These are phyloP conservation scores for Achroia grisella DNA, from an alignment of 1,140 invertebrate genomes.

Conservation along the genomic window DNA sequence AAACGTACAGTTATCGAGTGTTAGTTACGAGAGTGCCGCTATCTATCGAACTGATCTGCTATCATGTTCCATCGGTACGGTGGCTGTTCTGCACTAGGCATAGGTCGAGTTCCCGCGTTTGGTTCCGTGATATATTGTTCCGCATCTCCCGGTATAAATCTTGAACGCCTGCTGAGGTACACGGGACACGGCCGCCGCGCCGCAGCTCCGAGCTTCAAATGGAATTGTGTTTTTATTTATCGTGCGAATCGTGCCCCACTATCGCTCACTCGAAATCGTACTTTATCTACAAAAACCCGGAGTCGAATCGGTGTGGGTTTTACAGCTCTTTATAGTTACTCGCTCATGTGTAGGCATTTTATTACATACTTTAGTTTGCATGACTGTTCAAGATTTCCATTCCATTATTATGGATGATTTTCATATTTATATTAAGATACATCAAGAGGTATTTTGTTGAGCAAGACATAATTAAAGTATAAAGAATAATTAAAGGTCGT, in stretches of 20 bases:
- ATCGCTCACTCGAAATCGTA: conserved; percentile 64
- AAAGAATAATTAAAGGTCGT: too few species aligned
- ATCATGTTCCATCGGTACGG: conserved; percentile 56
- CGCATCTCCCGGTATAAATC: conserved; percentile 69
- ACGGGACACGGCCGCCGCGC: conserved; percentile 57
- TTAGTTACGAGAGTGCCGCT: conserved; percentile 25
- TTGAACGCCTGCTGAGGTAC: conserved; percentile 71
- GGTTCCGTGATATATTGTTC: conserved; percentile 68
- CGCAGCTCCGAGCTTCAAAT: conserved; percentile 62
- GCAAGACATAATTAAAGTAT: too few species aligned
- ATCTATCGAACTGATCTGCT: conserved; percentile 50
- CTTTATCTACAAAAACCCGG: conserved; percentile 59
- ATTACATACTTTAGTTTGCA: not conserved
- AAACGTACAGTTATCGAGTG: conserved; percentile 17
- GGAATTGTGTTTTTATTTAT: conserved; percentile 74
- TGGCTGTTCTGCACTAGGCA: conserved; percentile 61
- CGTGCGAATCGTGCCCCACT: conserved; percentile 64
- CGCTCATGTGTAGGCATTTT: conserved; percentile 12
- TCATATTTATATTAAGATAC: too few species aligned
- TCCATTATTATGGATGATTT: too few species aligned
- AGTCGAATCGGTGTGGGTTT: conserved; percentile 32
- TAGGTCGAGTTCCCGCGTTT: conserved; percentile 66
- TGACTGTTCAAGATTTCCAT: too few species aligned
- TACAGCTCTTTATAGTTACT: conserved; percentile 30
- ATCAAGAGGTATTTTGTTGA: too few species aligned